A percentile compares a stretch with the other conserved stretches of the same genome.
These are phyloP conservation scores for Aratinga solstitialis DNA, from an alignment of 2,797 vertebrate species.

Conservation along the genomic window DNA sequence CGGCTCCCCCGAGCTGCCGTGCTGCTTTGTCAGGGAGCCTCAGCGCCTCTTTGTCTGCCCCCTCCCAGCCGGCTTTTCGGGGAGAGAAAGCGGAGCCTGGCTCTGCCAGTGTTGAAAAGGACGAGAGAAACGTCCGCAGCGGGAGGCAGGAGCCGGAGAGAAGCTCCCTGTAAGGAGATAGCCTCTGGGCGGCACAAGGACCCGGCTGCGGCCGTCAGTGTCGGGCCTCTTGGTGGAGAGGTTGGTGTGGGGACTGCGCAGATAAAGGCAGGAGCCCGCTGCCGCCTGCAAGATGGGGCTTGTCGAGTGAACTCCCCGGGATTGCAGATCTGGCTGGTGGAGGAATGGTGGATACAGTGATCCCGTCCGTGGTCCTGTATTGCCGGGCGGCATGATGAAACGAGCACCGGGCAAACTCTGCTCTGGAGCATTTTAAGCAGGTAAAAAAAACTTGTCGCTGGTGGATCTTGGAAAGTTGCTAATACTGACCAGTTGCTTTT, in stretches of 20 bases:
- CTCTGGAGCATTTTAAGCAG: not conserved
- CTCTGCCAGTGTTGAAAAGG: not conserved
- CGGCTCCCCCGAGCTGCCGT: not conserved
- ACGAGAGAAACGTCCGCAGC: not conserved
- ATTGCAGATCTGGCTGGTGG: not conserved
- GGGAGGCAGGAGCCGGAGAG: not conserved
- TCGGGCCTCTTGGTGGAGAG: not conserved
- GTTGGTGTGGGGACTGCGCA: not conserved
- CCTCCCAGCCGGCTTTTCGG: not conserved
- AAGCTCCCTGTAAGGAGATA: fast-evolving
- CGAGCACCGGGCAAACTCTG: not conserved
- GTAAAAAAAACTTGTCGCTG: not conserved
- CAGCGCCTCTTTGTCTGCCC: constrained; percentile 45
- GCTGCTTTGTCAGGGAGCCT: constrained; percentile 44
- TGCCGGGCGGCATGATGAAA: fast-evolving
- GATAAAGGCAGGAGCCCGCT: constrained; percentile 40
- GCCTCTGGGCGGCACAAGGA: not conserved
- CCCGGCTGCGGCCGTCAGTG: not conserved
- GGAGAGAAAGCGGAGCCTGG: not conserved
- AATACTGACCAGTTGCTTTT: not conserved
- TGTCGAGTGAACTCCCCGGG: constrained; percentile 1
- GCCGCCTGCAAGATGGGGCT: constrained; percentile 35
- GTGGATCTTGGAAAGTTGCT: not conserved
- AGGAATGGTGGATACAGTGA: not conserved
- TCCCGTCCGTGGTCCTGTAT: not conserved